Evolutionary conservation across 92 coral and sea anemone species (phyloP).

Genomic region (Heliopora coerulea): DNA sequence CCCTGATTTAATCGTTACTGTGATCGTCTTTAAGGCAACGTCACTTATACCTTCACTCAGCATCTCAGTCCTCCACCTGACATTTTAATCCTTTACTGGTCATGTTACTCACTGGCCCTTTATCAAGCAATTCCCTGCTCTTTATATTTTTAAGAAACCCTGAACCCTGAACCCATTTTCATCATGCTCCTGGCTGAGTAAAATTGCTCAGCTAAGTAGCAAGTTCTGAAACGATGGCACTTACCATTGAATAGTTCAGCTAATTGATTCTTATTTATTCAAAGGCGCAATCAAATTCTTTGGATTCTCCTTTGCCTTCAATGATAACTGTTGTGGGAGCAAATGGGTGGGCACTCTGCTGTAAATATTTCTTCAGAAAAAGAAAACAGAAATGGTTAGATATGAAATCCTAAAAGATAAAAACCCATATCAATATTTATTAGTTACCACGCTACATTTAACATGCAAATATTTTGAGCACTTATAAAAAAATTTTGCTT

Average conservation of each 20-base stretch:
- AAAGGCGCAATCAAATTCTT: slow-evolving; percentile 52
- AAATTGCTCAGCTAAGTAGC: not conserved
- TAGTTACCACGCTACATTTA: too few relatives aligned
- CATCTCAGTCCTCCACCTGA: too few relatives aligned
- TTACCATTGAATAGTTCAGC: not conserved
- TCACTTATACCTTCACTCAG: too few relatives aligned
- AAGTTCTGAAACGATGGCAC: not conserved
- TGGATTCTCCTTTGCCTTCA: slow-evolving; percentile 62
- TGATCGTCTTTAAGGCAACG: too few relatives aligned
- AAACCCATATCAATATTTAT: not conserved
- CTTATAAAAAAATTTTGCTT: too few relatives aligned
- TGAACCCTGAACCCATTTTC: too few relatives aligned
- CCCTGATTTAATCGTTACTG: too few relatives aligned
- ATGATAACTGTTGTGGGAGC: slow-evolving; percentile 58
- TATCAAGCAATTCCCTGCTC: too few relatives aligned
- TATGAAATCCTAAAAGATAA: not conserved
- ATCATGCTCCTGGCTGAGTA: too few relatives aligned
- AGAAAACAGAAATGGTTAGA: not conserved
- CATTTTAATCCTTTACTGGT: too few relatives aligned
- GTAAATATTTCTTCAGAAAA: slow-evolving; percentile 53
- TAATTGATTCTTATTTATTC: not conserved
- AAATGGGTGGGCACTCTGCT: slow-evolving; percentile 62
- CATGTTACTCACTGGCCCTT: too few relatives aligned
- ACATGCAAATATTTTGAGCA: too few relatives aligned
- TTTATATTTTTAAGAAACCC: not conserved